These are phyloP conservation scores for Anthopleura sola DNA, from an alignment of 64 coral and sea anemone genomes.

Conservation along the genomic window DNA sequence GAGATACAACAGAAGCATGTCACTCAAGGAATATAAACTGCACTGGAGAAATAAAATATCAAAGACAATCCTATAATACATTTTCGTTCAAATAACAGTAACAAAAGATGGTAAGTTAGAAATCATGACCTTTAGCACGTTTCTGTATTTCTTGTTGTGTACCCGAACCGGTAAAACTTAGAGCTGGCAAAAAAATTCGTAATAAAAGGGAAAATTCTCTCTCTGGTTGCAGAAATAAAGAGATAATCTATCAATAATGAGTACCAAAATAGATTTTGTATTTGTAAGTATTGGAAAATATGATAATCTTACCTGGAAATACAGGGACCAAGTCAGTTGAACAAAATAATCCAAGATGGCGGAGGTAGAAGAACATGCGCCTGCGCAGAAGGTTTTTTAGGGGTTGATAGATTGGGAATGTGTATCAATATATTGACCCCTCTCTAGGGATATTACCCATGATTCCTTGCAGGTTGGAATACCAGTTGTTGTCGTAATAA, in stretches of 20 bases:
- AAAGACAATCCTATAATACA: background rate
- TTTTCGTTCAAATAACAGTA: background rate
- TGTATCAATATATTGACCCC: background rate
- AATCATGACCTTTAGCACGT: background rate
- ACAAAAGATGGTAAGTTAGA: background rate
- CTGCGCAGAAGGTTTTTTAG: background rate
- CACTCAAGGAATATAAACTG: background rate
- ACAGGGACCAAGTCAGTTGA: background rate
- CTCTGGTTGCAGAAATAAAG: background rate
- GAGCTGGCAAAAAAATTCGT: background rate
- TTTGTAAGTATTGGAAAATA: background rate
- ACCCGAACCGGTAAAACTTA: background rate
- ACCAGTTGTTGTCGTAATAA: background rate
- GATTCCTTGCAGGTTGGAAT: background rate
- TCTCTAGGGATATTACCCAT: slow-evolving; percentile 26
- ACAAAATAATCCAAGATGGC: slow-evolving; percentile 17
- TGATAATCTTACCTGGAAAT: slow-evolving; percentile 3
- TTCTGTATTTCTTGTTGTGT: background rate
- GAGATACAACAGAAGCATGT: too few relatives aligned
- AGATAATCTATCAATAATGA: background rate
- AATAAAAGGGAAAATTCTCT: background rate
- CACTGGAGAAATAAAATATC: background rate
- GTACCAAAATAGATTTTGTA: background rate
- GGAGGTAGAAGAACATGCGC: background rate
- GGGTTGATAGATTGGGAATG: background rate